phyloP scores from a whole-genome alignment of 2,113 vertebrate species.

The Dasyprocta punctata region DNA sequence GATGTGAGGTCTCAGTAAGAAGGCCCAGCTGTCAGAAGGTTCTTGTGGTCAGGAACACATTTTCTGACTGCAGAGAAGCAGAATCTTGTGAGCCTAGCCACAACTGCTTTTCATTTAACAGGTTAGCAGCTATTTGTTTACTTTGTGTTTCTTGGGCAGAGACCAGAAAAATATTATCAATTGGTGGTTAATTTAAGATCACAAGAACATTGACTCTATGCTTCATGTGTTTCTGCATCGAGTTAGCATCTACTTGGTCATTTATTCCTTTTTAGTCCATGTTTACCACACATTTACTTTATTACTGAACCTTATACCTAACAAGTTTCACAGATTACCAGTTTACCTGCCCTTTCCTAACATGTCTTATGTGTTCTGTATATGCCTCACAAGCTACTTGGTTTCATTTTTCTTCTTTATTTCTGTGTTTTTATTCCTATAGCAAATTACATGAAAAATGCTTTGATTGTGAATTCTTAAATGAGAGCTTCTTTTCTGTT shows the following conservation, averaged over 20 bases:
- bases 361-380: neutral
- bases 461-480: neutral
- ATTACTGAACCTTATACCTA: neutral
- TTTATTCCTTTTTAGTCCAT: neutral
- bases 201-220: neutral
- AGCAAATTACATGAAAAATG: neutral
- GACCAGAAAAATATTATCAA: neutral
- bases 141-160: neutral
- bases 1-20: neutral
- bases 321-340: neutral
- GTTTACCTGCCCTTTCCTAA: neutral
- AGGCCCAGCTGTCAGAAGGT: neutral
- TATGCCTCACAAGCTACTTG: neutral
- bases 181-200: neutral
- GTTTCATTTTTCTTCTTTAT: neutral
- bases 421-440: neutral
- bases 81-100: neutral
- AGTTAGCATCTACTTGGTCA: neutral
- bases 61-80: neutral
- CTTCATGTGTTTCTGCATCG: neutral
- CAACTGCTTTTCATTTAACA: neutral
- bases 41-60: neutral
- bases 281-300: neutral
- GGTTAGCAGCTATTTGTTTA: neutral
- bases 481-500: neutral